These are phyloP conservation scores for Drosophila tani DNA, from an alignment of 1,140 invertebrate species.

Conservation along the genomic window DNA sequence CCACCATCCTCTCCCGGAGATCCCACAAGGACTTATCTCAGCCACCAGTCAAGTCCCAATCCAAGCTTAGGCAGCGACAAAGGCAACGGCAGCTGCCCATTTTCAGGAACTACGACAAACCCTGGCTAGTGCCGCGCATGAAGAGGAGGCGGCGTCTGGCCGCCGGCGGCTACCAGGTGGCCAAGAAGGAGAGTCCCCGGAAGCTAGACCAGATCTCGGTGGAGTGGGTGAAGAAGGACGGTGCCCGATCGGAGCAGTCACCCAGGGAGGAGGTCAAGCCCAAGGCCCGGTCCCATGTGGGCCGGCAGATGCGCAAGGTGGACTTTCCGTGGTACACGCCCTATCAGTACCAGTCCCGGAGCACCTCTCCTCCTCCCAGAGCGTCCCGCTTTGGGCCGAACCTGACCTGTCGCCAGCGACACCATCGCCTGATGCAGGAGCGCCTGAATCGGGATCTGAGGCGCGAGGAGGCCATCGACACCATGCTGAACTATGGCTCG, in stretches of 20 bases:
- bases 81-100: background rate
- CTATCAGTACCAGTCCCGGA: conserved; percentile 17
- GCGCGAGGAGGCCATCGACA: conserved; percentile 55
- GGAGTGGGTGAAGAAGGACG: background rate
- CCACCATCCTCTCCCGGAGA: background rate
- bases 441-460: conserved; percentile 23
- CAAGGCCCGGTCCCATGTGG: background rate
- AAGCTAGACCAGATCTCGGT: too few species aligned
- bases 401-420: background rate
- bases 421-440: conserved; percentile 13
- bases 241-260: background rate
- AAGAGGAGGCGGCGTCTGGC: background rate
- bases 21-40: too few species aligned
- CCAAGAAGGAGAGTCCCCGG: too few species aligned
- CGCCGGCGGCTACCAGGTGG: background rate
- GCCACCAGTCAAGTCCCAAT: background rate
- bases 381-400: background rate
- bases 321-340: conserved; percentile 32
- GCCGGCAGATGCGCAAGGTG: background rate
- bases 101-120: conserved; percentile 24
- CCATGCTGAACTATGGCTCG: conserved; percentile 34
- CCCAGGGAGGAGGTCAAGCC: background rate
- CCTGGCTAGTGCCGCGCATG: conserved; percentile 11
- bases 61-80: background rate
- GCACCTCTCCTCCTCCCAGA: background rate